A percentile compares a stretch with the other conserved stretches of the same genome.
These are phyloP conservation scores for Matsumurasca onukii DNA, from an alignment of 1,140 invertebrate genomes.

Conservation along the genomic window DNA sequence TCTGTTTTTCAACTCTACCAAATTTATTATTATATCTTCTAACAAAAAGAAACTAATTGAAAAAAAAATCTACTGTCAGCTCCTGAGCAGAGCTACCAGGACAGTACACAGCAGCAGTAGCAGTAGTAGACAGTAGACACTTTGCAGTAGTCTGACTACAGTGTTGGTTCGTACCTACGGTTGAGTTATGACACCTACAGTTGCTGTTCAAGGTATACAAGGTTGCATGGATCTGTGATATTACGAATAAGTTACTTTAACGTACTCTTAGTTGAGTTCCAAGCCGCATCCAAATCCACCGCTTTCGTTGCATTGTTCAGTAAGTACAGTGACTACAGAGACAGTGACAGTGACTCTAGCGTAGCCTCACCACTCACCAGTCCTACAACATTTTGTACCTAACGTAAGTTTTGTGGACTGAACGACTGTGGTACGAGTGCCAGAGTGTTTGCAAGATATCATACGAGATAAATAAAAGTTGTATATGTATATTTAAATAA, in stretches of 20 bases:
- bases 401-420: background rate
- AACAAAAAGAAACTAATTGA: background rate
- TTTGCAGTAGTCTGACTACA: background rate
- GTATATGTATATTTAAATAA: too few relatives aligned
- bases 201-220: background rate
- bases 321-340: slow-evolving; percentile 9
- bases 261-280: slow-evolving; percentile 1
- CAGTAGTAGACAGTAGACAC: background rate
- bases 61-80: background rate
- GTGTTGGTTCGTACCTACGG: background rate
- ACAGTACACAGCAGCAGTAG: background rate
- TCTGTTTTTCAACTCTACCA: too few relatives aligned
- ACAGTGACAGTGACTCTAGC: background rate
- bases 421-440: background rate
- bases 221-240: slow-evolving; percentile 11
- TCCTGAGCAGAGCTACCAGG: background rate
- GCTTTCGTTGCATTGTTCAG: background rate
- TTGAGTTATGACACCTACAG: background rate
- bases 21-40: too few relatives aligned
- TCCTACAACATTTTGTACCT: background rate
- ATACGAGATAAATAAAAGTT: background rate
- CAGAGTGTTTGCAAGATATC: background rate
- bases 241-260: slow-evolving; percentile 9
- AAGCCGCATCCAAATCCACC: background rate
- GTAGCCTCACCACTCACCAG: background rate